Base-by-base conservation (phyloP, 2,113 vertebrate species). In the Phalacrocorax pelagicus region DNA sequence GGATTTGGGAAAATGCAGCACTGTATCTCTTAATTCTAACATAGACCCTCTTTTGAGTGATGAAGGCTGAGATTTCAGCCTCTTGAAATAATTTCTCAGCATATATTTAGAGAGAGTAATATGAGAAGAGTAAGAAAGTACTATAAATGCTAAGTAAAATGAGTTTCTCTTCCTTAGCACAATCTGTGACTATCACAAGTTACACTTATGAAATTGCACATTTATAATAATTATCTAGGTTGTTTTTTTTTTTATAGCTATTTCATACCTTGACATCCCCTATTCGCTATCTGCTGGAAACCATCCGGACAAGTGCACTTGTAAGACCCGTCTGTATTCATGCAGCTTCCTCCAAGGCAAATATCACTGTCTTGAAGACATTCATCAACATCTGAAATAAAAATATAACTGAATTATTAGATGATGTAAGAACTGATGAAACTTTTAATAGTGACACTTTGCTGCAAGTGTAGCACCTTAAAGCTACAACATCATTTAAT, bases 291-390 rank as follows among this genome's bases (percentile, higher is more conserved):
- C 95, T 98, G 98, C 82, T 98, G 98, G 98, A 99, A 99, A 18
- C 99, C 99, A 16, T 87, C 94, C 1, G 98, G 99, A 92, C 99
- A 99, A 81, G 93, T 98, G 67, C 99, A 99, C 40, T 98, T 98
- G 95, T 99, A 99, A 46, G 99, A 99, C 16, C 99, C 99, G 15
- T 98, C 92, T 6, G 97, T 99, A 95, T 99, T 99, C 34, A 98
- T 96, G 93, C 99, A 99, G 84, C 97, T 98, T 65, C 99, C 99
- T 69, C 97, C 96, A 66, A 96, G 97, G 96, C 99, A 99, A 81
- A 98, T 95, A 49, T 93, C 88, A 10, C 81, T 71, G 46, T 98
- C 97, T 95, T 98, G 98, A 87, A 98, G 91, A 95, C 99, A 99
- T 97, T 99, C 99, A 40, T 99, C 98, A 97, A 99, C 98, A 98